Base-by-base conservation (phyloP, 2,113 vertebrate species). In the Cavia porcellus region DNA sequence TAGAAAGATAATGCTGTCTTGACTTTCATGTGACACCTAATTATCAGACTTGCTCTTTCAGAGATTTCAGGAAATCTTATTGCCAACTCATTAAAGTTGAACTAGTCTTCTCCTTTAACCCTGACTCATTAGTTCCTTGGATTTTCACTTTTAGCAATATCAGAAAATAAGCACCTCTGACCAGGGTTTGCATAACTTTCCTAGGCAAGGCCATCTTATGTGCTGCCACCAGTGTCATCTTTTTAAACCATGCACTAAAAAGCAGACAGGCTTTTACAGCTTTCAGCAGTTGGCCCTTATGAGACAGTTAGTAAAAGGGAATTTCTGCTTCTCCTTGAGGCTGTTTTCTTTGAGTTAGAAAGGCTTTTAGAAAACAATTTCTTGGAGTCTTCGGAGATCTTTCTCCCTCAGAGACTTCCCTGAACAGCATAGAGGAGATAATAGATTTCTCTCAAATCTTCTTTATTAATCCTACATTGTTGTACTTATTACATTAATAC, bases 331-430 rank as follows among this genome's bases (percentile, higher is more conserved):
- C 47, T 90, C 50, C 3, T 5, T 61, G 42, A 85, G 22, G 17
- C 92, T 95, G 22, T 88, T 97, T 97, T 84, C 25, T 79, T 96
- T 92, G 50, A 17, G 75, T 84, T 94, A 70, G 55, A 86, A 89
- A 90, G 38, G 11, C 72, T 92, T 94, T 97, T 96, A 90, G 68
- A 97, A 96, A 97, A 87, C 55, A 83, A 0, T 87, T 89, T 96
- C 70, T 95, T 86, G 24, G 50, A 95, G 52, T 1, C 11, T 74
- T 94, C 61, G 83, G n/a, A 86, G 86, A 50, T 90, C 72, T 77
- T 88, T 88, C 8, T 88, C 5, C 52, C 38, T 35, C 4, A 80
- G 13, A 64, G 9, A 88, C 52, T 93, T 2, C 64, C 52, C 57
- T 47, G 2, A 91, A 68, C n/a, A 96, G 30, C 52, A 82, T 61